Evolutionary conservation across 2,888 invertebrate genomes (phyloP).

Genomic region (Phortica okadai): DNA sequence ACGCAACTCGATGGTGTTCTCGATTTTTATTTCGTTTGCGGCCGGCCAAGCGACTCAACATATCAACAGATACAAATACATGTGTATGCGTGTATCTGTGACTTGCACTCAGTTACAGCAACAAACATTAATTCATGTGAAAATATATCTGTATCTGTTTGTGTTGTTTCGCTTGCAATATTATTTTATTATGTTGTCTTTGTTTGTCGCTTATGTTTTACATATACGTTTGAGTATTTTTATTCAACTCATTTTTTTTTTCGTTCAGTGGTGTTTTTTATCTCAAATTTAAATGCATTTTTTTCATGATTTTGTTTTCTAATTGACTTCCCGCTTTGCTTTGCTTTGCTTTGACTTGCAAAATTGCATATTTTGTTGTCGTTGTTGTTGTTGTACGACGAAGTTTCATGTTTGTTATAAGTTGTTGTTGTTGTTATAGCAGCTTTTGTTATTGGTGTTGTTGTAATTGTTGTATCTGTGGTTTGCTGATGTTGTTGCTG

Average conservation of each 20-base stretch:
- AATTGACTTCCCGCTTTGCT: slow-evolving; percentile 69
- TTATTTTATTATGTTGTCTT: neutral
- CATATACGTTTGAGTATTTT: neutral
- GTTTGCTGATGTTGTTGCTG: slow-evolving; percentile 33
- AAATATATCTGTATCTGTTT: neutral
- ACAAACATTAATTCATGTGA: neutral
- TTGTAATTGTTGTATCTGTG: slow-evolving; percentile 28
- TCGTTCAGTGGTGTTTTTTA: neutral
- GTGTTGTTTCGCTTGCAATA: neutral
- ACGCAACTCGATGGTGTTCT: slow-evolving; percentile 46
- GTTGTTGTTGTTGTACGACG: slow-evolving; percentile 21
- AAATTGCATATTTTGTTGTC: slow-evolving; percentile 45
- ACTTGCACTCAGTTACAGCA: neutral
- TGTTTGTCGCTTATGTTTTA: neutral
- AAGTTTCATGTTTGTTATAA: slow-evolving; percentile 21
- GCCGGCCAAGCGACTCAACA: slow-evolving; percentile 29
- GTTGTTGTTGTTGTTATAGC: slow-evolving; percentile 29
- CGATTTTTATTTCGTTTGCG: slow-evolving; percentile 64
- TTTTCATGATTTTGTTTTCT: slow-evolving; percentile 54
- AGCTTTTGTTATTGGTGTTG: slow-evolving; percentile 26
- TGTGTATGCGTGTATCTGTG: neutral
- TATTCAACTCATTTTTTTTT: neutral
- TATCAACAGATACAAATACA: slow-evolving; percentile 10
- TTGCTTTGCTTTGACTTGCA: slow-evolving; percentile 51
- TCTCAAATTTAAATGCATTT: slow-evolving; percentile 12